phyloP scores from a whole-genome alignment of 2,797 vertebrate genomes.

The Cebuella pygmaea region DNA sequence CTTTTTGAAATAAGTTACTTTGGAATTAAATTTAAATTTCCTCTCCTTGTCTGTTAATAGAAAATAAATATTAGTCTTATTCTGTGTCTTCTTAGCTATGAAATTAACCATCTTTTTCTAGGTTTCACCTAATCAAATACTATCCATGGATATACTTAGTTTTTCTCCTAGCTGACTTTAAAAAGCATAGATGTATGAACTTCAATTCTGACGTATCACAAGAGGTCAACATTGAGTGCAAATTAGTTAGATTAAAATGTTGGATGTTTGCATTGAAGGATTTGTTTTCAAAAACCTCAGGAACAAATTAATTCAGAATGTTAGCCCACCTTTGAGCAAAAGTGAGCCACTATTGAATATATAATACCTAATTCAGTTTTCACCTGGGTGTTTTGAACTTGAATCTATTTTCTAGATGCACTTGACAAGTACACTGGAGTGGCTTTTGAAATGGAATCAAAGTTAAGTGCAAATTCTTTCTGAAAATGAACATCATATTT shows the following conservation, averaged over 20 bases:
- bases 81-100: background rate
- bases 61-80: background rate
- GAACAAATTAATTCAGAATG: conserved; percentile 72
- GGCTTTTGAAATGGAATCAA: conserved; percentile 61
- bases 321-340: conserved; percentile 69
- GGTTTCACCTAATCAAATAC: background rate
- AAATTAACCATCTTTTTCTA: background rate
- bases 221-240: conserved; percentile 37
- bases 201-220: conserved; percentile 11
- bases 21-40: background rate
- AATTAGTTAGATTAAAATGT: conserved; percentile 65
- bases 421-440: conserved; percentile 58
- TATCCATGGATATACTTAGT: background rate
- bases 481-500: conserved; percentile 64
- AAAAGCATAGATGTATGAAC: background rate
- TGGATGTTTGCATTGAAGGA: conserved; percentile 38
- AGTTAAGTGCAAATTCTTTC: conserved; percentile 61
- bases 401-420: conserved; percentile 58
- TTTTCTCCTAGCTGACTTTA: background rate
- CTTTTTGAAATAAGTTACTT: background rate
- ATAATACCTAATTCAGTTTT: conserved; percentile 73
- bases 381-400: conserved; percentile 58
- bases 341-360: conserved; percentile 64
- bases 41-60: background rate
- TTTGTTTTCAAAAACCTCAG: conserved; percentile 56